Evolutionary conservation across 2,797 vertebrate species (phyloP).

Genomic region (Cuniculus paca): DNA sequence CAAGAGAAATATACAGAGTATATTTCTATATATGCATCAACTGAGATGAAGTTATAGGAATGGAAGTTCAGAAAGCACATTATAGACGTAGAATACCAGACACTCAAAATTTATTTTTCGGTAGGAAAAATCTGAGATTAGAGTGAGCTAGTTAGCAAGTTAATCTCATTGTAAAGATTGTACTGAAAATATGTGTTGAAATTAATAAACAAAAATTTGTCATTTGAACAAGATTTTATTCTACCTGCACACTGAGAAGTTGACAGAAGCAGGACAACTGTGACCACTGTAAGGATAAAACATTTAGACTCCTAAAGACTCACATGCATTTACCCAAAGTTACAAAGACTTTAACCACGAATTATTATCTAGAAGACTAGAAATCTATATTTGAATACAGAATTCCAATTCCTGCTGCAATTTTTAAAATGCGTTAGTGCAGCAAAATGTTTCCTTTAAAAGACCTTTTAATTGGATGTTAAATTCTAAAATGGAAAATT

Average conservation of each 20-base stretch:
- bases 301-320: not conserved
- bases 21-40: not conserved
- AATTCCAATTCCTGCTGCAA: not conserved
- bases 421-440: not conserved
- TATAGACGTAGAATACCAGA: not conserved
- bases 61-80: not conserved
- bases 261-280: not conserved
- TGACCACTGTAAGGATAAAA: not conserved
- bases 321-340: not conserved
- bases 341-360: not conserved
- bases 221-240: not conserved
- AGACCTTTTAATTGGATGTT: not conserved
- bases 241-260: not conserved
- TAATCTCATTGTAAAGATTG: not conserved
- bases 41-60: not conserved
- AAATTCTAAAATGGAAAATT: not conserved
- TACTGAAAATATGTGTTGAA: not conserved
- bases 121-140: not conserved
- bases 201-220: not conserved
- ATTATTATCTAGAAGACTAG: not conserved
- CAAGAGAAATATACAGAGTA: not conserved
- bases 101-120: not conserved
- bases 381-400: not conserved
- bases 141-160: not conserved
- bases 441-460: not conserved